These are phyloP conservation scores for Acomys russatus DNA, from an alignment of 2,797 vertebrate genomes.

Conservation along the genomic window DNA sequence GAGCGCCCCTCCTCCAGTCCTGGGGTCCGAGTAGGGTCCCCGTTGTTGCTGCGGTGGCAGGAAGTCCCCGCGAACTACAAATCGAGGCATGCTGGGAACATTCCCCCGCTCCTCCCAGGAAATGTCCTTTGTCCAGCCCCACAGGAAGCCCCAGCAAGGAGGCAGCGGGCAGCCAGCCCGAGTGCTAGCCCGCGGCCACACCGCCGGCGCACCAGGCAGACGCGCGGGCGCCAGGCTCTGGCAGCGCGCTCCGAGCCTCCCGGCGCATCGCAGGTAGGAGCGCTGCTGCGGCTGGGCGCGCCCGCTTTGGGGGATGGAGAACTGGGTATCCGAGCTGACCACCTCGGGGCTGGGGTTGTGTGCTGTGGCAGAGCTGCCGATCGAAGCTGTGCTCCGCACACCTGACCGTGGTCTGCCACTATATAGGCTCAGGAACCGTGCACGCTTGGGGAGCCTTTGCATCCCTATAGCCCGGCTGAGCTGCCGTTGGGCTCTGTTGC, in stretches of 20 bases:
- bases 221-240: conserved; percentile 52
- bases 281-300: conserved; percentile 19
- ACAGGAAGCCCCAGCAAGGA: conserved; percentile 82
- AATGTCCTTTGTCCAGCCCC: conserved; percentile 84
- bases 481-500: background rate
- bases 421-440: background rate
- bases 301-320: background rate
- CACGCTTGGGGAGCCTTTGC: background rate
- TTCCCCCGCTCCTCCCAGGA: conserved; percentile 84
- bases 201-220: conserved; percentile 49
- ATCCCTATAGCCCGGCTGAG: background rate
- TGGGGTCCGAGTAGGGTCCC: background rate
- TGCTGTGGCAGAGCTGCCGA: conserved; percentile 14
- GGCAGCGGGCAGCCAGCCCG: conserved; percentile 63
- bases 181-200: conserved; percentile 46
- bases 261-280: conserved; percentile 75
- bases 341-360: conserved; percentile 19
- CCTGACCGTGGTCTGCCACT: background rate
- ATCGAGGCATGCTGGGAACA: conserved; percentile 84
- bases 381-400: background rate
- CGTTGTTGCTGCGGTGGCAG: conserved; percentile 53
- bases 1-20: background rate
- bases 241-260: conserved; percentile 32
- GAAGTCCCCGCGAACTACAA: conserved; percentile 84
- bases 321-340: background rate